A percentile compares a stretch with the other conserved stretches of the same genome.
Conservation (phyloP, 2,888 invertebrate species). For the Tyria jacobaeae region DNA sequence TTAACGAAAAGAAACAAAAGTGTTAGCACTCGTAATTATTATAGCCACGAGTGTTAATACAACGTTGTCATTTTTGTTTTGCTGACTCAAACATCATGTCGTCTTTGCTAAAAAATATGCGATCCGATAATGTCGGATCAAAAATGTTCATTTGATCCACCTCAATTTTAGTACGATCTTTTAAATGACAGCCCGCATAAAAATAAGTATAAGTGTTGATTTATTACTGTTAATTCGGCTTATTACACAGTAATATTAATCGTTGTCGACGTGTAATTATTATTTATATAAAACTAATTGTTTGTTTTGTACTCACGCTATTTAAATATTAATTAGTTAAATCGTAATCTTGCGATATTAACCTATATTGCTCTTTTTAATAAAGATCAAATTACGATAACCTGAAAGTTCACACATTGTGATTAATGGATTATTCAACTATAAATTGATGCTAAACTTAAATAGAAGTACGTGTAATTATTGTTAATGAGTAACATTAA, state of each 20-base stretch:
- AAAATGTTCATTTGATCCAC: not conserved
- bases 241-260: conserved; percentile 1
- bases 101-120: too few species aligned
- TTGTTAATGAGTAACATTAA: conserved; percentile 27
- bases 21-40: too few species aligned
- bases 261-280: not conserved
- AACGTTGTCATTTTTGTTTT: too few species aligned
- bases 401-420: conserved; percentile 1
- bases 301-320: conserved; percentile 2
- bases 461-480: conserved; percentile 20
- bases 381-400: conserved; percentile 9
- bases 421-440: conserved; percentile 4
- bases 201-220: not conserved
- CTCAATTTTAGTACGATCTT: too few species aligned
- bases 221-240: not conserved
- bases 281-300: not conserved
- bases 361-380: not conserved
- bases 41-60: too few species aligned
- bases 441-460: conserved; percentile 12
- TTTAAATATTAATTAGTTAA: not conserved
- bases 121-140: too few species aligned
- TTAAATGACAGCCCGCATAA: too few species aligned
- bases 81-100: too few species aligned
- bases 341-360: not conserved
- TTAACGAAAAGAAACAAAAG: too few species aligned